These are phyloP conservation scores for Entomyzon cyanotis DNA, from an alignment of 2,113 vertebrate genomes.

Conservation along the genomic window DNA sequence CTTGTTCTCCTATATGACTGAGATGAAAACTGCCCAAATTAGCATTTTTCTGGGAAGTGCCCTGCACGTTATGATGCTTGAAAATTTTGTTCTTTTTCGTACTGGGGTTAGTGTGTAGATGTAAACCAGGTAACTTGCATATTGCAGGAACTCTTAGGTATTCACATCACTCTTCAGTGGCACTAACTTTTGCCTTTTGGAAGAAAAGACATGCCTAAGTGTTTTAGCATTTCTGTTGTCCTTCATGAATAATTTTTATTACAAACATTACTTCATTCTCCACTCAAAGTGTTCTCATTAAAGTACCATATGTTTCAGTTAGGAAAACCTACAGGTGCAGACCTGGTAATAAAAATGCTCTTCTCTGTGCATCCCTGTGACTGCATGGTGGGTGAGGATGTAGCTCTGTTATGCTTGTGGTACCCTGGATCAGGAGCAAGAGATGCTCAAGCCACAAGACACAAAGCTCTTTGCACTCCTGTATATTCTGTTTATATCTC, in stretches of 20 bases:
- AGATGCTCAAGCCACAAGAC: background rate
- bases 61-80: background rate
- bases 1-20: accelerated
- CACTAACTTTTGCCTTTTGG: background rate
- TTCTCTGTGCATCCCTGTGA: background rate
- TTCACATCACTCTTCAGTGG: background rate
- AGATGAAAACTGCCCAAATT: background rate
- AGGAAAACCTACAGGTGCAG: background rate
- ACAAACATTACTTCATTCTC: background rate
- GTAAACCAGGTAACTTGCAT: background rate
- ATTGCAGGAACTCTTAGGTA: background rate
- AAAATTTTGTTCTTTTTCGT: background rate
- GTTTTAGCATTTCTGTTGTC: background rate
- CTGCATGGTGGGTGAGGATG: background rate
- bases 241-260: background rate
- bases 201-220: background rate
- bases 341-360: background rate
- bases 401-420: accelerated
- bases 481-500: background rate
- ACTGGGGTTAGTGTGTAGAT: background rate
- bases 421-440: background rate
- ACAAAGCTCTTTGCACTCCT: background rate
- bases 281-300: background rate
- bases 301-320: background rate
- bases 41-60: background rate